These are phyloP conservation scores for Erebia epiphron DNA, from an alignment of 2,888 invertebrate species.

Conservation along the genomic window DNA sequence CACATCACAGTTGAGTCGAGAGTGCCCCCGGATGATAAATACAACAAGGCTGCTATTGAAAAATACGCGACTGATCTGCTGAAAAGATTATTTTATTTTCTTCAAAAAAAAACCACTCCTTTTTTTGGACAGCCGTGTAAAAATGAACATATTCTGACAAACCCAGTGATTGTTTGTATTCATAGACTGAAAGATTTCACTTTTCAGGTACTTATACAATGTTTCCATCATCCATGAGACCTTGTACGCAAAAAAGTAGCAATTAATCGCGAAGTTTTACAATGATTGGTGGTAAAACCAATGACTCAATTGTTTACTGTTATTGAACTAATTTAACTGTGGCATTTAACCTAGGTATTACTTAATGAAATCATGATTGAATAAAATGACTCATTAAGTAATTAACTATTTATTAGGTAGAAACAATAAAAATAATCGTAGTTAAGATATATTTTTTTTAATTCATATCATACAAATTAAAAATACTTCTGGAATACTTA, in stretches of 20 bases:
- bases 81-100: background rate
- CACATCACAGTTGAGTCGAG: background rate
- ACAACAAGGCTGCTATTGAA: background rate
- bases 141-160: background rate
- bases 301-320: background rate
- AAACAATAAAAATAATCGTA: background rate
- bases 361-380: background rate
- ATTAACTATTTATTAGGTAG: no score
- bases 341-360: constrained; percentile 6
- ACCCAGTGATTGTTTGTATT: no score
- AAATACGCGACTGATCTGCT: no score
- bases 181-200: no score
- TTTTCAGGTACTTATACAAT: no score
- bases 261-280: background rate
- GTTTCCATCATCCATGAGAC: background rate
- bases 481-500: no score
- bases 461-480: no score
- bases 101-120: background rate
- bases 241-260: background rate
- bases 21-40: constrained; percentile 3
- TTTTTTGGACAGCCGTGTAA: background rate
- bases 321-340: constrained; percentile 1
- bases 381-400: no score
- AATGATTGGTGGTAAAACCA: constrained; percentile 10
- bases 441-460: no score